Evolutionary conservation across 2,113 vertebrate genomes (phyloP), one percentile per base, ranked within the genome.

Genomic region (Eupsittula cactorum): DNA sequence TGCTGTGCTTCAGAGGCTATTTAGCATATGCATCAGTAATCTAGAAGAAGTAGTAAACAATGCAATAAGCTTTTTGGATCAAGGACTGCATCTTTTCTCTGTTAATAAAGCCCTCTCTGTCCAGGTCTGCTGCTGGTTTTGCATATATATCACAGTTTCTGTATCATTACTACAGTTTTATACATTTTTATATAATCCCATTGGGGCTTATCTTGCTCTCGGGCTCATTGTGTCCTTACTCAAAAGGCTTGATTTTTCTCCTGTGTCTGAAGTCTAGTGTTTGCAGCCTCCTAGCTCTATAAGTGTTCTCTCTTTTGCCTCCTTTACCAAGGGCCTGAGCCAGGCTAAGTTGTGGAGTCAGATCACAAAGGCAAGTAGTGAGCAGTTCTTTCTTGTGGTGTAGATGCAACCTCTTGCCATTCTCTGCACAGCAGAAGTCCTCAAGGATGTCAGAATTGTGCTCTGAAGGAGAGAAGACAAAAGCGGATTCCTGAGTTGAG

Each of bases 401-500:
- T 52, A 44, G 41, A 3, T 42, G 13, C 6, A 70, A 12, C 23
- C 53, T 90, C 64, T 74, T 69, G 42, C 77, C 2, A 0, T 81
- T 77, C 44, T 62, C 17, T 46, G n/a, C n/a, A 17, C 13, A 31
- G 44, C 24, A 23, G 33, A 77, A 63, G 24, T 67, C 44, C 75
- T 90, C 5, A 31, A 7, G 62, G 18, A 23, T 65, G 37, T 65
- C 37, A 25, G 27, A 62, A 77, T 9, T 49, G 11, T 1, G 3
- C 41, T 52, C 29, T 52, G 37, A 82, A 81, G 20, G 75, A 77
- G 21, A 25, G 50, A 47, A 60, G 24, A 31, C 27, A 25, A 20
- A 81, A 73, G 28, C 1, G 0, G n/a, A 21, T 49, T 39, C 62
- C 37, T 0, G 1, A 27, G n/a, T 24, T 35, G 33, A 62, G 44